Evolutionary conservation across 1,140 invertebrate genomes (phyloP), one percentile per base, ranked within the genome.

Genomic region (Coelopa frigida): DNA sequence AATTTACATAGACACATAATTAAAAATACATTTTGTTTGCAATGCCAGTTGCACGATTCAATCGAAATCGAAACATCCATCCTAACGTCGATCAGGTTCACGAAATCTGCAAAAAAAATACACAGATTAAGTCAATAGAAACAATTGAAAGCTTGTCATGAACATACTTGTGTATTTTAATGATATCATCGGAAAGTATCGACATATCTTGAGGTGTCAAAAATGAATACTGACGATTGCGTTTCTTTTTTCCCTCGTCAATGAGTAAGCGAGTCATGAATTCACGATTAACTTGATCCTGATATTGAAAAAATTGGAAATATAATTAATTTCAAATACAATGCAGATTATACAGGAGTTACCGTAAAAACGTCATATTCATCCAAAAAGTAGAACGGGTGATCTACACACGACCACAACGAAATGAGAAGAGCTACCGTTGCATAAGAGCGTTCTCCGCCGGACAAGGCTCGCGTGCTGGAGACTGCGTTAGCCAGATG

Each of bases 361-460:
- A 85, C 94, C 87, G 98, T 97, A 67, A 94, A 99, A 0, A 98
- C 94, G 69, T 98, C 95, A 70, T 98, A 98, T 75, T 99, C 95
- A 68, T 98, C 95, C 33, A 98, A 74, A 62, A 96, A 93, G 64
- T 91, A 87, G 70, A 98, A 97, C 0, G 95, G 95, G 47, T 89
- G 79, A 50, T 87, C 81, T 56, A 90, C 85, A 41, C 83, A 84
- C 32, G 90, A 84, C 95, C 95, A 98, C 11, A 99, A 73, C 3
- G 94, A 80, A 57, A 98, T 79, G 46, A 99, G 82, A 60, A 98
- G 93, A 14, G 90, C 88, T 7, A 98, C 85, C 0, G 93, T 98
- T 1, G 91, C 84, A 72, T 88, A 98, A 4, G 94, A 96, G 32
- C 91, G 77, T 75, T 99, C 95, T 8, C 95, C 95, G 33, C 95